Percentiles rank a stretch among this genome's conserved stretches.
Evolutionary conservation across 1,140 invertebrate species (phyloP).

Genomic region (Caenorhabditis elegans): WBcel235 BX284605.5:12189501-12190000

Average conservation of each 20-base stretch:
- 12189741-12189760: neutral
- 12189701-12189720: neutral
- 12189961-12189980: neutral
- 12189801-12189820: neutral
- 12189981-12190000: no score
- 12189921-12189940: neutral
- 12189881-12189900: neutral
- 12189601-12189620: no score
- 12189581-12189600: no score
- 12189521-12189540: no score
- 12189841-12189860: neutral
- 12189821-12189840: constrained; percentile 19
- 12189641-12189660: no score
- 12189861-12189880: neutral
- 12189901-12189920: neutral
- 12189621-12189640: no score
- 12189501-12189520: no score
- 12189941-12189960: no score
- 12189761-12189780: neutral
- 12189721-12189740: neutral
- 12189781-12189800: constrained; percentile 18
- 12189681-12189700: neutral
- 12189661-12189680: neutral
- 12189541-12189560: no score
- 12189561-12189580: no score